Base-by-base conservation (phyloP, 2,113 vertebrate genomes). In the Delphinus delphis region DNA sequence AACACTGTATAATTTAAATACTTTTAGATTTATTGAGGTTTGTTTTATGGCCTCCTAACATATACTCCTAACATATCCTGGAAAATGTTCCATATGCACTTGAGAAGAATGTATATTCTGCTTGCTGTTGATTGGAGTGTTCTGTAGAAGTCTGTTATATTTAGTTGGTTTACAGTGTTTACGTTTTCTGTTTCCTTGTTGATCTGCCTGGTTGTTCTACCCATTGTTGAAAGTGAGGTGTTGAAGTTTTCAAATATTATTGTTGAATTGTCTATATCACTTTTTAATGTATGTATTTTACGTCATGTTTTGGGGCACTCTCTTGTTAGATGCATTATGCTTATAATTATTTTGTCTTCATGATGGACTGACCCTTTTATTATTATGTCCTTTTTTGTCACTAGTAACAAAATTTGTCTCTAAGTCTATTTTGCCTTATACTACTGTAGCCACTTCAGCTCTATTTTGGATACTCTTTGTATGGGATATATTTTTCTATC, bases 311-410 rank as follows among this genome's bases (percentile, higher is more conserved):
- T 68, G 18, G 41, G 65, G 36, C 1, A 3, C 31, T 88, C 13
- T 82, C 41, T 90, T 84, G 26, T 63, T 62, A 70, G 17, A 7
- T 84, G 0, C 31, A 18, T 70, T 62, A 11, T 95, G 81, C 89
- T 92, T 67, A 62, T 86, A 55, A 38, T 58, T 90, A 31, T 77
- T 90, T 95, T 93, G n/a, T 65, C 41, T 84, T 91, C 38, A 9
- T 47, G 11, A 79, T 67, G 12, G 47, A 21, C 47, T 73, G 38
- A 83, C 15, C 10, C 11, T 71, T 62, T 83, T 88, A 28, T 55
- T 62, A 36, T n/a, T 58, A 80, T 74, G 10, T 41, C 1, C 12
- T 11, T 50, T 92, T 80, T 63, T n/a, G 23, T 55, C 4, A 63
- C 18, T 20, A 73, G 12, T 73, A 90, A 50, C 18, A 93, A 81